phyloP scores from a whole-genome alignment of 2,113 vertebrate species.

The Phylloscopus whistleri region DNA sequence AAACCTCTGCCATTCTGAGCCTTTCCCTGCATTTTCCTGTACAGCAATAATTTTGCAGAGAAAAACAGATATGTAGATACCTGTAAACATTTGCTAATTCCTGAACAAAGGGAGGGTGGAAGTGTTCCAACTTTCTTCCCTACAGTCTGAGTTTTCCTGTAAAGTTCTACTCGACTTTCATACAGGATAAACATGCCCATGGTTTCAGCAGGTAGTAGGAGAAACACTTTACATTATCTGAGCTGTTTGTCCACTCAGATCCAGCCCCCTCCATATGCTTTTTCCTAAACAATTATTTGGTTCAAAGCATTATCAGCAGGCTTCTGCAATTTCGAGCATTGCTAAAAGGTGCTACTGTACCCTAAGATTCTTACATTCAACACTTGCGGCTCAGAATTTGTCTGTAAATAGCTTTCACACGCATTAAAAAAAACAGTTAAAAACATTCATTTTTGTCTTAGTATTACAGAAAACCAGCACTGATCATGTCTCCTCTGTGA shows the following conservation, averaged over 20 bases:
- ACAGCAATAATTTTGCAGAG: not conserved
- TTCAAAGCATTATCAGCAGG: not conserved
- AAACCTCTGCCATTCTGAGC: not conserved
- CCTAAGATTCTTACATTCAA: not conserved
- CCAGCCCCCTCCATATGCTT: not conserved
- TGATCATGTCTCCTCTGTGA: not conserved
- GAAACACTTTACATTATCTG: not conserved
- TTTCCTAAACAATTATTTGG: slow-evolving; percentile 18
- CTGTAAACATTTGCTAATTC: slow-evolving; percentile 42
- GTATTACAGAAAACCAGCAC: not conserved
- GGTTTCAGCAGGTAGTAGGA: not conserved
- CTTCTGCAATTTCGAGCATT: not conserved
- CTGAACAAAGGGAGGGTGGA: not conserved
- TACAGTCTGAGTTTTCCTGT: not conserved
- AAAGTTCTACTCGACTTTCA: not conserved
- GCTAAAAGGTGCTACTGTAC: not conserved
- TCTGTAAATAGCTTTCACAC: not conserved
- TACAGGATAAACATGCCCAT: not conserved
- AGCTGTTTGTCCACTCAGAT: not conserved
- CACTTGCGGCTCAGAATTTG: not conserved
- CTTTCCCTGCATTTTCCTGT: not conserved
- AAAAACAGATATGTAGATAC: not conserved
- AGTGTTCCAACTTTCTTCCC: not conserved
- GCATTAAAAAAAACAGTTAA: not conserved
- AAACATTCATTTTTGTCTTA: not conserved